phyloP scores from a whole-genome alignment of 2,797 vertebrate species.

The Neomorphus geoffroyi region DNA sequence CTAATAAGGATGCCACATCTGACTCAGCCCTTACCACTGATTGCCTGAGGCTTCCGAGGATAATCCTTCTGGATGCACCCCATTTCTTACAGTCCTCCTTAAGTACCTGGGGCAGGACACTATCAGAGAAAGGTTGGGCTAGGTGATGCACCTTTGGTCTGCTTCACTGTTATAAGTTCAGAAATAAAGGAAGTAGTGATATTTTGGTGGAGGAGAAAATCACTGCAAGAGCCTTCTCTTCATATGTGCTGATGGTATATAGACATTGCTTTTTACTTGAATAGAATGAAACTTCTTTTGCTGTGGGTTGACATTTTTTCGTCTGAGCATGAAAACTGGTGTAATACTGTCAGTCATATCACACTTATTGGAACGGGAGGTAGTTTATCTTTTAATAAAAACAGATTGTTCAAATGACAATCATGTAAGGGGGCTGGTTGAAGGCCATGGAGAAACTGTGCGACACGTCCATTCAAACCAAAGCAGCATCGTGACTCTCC shows the following conservation, averaged over 20 bases:
- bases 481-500: neutral
- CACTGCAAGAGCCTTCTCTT: neutral
- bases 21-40: neutral
- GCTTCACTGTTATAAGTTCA: neutral
- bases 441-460: neutral
- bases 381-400: slow-evolving; percentile 21
- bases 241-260: neutral
- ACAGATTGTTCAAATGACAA: neutral
- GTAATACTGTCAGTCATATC: neutral
- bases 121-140: neutral
- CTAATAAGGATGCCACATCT: neutral
- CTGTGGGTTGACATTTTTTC: neutral
- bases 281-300: neutral
- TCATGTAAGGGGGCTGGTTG: neutral
- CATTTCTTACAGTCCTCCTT: neutral
- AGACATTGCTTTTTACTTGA: neutral
- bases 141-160: neutral
- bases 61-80: neutral
- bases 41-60: neutral
- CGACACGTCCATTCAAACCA: neutral
- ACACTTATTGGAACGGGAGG: neutral
- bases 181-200: neutral
- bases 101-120: neutral
- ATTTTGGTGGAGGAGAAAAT: neutral
- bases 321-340: neutral